phyloP scores from a whole-genome alignment of 1,140 invertebrate genomes.

The silkworm (Bombyx mori) region ASM3026992v2 NC_085115.1:15778501-15779000 shows the following conservation, averaged over 20 bases:
- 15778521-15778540: conserved; percentile 20
- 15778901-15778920: no score
- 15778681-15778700: conserved; percentile 24
- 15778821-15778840: conserved; percentile 17
- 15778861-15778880: no score
- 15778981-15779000: no score
- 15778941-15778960: no score
- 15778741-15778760: conserved; percentile 19
- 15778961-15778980: no score
- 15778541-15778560: conserved; percentile 20
- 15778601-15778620: conserved; percentile 24
- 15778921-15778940: no score
- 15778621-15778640: conserved; percentile 15
- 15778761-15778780: conserved; percentile 10
- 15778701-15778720: conserved; percentile 22
- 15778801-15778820: conserved; percentile 22
- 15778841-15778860: neutral
- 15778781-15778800: conserved; percentile 15
- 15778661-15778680: conserved; percentile 17
- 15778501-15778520: conserved; percentile 9
- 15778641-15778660: conserved; percentile 12
- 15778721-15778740: conserved; percentile 26
- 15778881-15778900: no score
- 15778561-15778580: conserved; percentile 23
- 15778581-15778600: conserved; percentile 20